Base-by-base conservation (phyloP, 2,797 vertebrate species). In the Coregonus suidteri region DNA sequence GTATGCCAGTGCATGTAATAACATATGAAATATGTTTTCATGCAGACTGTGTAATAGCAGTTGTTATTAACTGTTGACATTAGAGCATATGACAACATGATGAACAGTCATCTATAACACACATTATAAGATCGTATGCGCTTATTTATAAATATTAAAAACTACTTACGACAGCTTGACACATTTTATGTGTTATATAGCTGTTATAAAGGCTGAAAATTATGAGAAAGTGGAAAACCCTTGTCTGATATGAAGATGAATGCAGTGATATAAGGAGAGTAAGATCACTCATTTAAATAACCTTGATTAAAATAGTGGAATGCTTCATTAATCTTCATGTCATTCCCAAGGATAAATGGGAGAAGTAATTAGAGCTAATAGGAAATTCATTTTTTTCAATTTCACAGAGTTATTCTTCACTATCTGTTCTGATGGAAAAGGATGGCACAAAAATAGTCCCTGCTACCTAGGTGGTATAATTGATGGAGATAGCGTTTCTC, bases 281-380 rank as follows among this genome's bases (percentile, higher is more conserved):
- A 85, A 82, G 91, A 93, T 92, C 85, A 89, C 67, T 92, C 90
- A 91, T 93, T 91, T 90, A 92, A 93, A 93, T 92, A 92, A 90
- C 89, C 89, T 86, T 92, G 87, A 92, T 90, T 91, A 91, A 93
- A 94, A 94, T 93, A 93, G 91, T 92, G 77, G 82, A 90, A 87
- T 81, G 88, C 90, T 91, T 87, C 91, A 93, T 94, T 90, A 90
- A 93, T 94, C 92, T 92, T 91, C 77, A 85, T 92, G 92, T 90
- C 91, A 91, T 88, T 89, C 79, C 83, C 87, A 89, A 90, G 89
- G 86, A 93, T 91, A 90, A 87, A 92, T 90, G 88, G 78, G 76
- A 91, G 82, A 88, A 86, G 91, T 94, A 94, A 94, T 93, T 92
- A 92, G 81, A 89, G 87, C 85, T 92, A 92, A 92, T 92, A 90